phyloP scores from a whole-genome alignment of 30 jellyfish, hydroid and myxozoan species.

The Nemopilema nomurai region DNA sequence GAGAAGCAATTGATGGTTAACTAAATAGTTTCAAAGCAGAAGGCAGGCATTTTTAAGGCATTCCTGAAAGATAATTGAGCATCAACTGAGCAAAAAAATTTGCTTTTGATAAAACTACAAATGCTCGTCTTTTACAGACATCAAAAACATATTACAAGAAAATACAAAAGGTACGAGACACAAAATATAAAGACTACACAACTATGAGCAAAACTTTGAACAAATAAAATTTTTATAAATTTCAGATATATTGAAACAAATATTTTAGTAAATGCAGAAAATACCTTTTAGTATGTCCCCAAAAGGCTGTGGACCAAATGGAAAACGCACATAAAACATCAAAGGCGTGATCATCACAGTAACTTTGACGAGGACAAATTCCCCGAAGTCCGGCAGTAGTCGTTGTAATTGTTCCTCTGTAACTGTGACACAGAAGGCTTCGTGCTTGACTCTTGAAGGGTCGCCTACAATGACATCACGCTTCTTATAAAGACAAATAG shows the following conservation, averaged over 20 bases:
- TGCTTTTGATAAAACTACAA: not conserved
- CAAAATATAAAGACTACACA: too few species aligned
- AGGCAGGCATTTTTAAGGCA: too few species aligned
- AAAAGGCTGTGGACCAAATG: constrained; percentile 69
- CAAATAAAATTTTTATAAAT: too few species aligned
- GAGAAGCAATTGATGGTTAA: too few species aligned
- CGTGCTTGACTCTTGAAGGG: constrained; percentile 19
- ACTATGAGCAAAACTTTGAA: too few species aligned
- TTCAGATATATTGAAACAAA: too few species aligned
- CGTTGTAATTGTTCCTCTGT: constrained; percentile 15
- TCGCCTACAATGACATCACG: not conserved
- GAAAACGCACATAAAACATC: constrained; percentile 87
- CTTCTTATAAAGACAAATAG: not conserved
- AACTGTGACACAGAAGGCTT: constrained; percentile 48
- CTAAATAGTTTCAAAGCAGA: too few species aligned
- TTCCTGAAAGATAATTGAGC: not conserved
- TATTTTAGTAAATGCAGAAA: too few species aligned
- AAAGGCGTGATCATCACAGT: constrained; percentile 76
- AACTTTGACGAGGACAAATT: constrained; percentile 76
- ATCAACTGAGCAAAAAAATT: not conserved
- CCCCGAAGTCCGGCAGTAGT: constrained; percentile 69
- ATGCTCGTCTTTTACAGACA: too few species aligned
- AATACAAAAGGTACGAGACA: too few species aligned
- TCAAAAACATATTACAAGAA: too few species aligned
- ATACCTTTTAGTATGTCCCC: constrained; percentile 42